phyloP scores from a whole-genome alignment of 2,797 vertebrate species.

The Myotis myotis region DNA sequence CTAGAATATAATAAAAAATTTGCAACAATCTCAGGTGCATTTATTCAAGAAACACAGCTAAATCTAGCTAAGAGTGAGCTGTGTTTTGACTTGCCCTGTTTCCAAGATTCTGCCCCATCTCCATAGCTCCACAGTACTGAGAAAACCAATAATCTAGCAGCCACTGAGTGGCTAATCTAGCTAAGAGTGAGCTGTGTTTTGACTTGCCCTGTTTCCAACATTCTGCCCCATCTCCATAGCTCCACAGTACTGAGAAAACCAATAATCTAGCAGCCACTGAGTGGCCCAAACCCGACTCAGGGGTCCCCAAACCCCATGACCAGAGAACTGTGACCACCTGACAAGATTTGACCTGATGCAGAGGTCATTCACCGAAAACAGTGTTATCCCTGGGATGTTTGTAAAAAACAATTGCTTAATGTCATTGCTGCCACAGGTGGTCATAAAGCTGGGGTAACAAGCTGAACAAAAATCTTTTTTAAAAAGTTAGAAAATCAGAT shows the following conservation, averaged over 20 bases:
- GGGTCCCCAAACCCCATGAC: background rate
- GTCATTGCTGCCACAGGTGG: background rate
- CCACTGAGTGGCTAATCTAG: background rate
- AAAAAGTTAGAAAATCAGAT: background rate
- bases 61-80: background rate
- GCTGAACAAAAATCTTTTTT: background rate
- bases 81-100: background rate
- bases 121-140: background rate
- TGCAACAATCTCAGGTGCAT: background rate
- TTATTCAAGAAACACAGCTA: background rate
- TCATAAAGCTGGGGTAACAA: background rate
- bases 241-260: background rate
- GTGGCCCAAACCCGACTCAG: background rate
- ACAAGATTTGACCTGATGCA: background rate
- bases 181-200: background rate
- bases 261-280: background rate
- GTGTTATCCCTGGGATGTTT: background rate
- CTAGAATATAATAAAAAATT: background rate
- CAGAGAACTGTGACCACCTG: background rate
- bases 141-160: fast-evolving
- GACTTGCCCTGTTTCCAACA: background rate
- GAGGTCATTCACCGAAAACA: background rate
- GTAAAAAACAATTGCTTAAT: background rate
- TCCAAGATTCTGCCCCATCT: background rate
- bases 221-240: fast-evolving